A percentile compares a stretch with the other conserved stretches of the same genome.
Conservation (phyloP, 2,888 invertebrate genomes). For the Agrochola lota region DNA sequence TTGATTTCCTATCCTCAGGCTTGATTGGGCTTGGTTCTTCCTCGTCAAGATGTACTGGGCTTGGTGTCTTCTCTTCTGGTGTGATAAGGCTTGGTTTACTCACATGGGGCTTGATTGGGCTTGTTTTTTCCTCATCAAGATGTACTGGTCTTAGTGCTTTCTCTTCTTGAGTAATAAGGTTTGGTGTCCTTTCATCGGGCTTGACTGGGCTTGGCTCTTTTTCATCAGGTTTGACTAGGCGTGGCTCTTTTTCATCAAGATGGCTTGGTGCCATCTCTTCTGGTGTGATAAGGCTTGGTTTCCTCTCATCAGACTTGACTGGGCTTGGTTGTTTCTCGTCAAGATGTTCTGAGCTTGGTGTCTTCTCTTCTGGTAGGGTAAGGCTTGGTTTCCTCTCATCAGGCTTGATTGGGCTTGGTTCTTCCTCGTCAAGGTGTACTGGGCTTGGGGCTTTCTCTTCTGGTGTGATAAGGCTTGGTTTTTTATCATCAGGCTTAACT, state of each 20-base stretch:
- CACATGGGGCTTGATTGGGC: too few relatives aligned
- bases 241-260: background rate
- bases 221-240: background rate
- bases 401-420: background rate
- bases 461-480: background rate
- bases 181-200: background rate
- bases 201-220: background rate
- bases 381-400: background rate
- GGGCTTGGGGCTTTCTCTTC: constrained; percentile 35
- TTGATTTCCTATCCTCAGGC: constrained; percentile 9
- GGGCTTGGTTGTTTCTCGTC: constrained; percentile 21
- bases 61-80: too few relatives aligned
- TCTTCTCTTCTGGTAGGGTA: background rate
- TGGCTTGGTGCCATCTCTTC: constrained; percentile 35
- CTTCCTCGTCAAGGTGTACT: constrained; percentile 3
- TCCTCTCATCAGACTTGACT: background rate
- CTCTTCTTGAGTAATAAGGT: background rate
- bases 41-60: background rate
- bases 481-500: background rate
- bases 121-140: background rate
- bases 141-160: rapidly evolving
- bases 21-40: background rate
- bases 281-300: background rate
- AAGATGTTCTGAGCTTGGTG: constrained; percentile 16
- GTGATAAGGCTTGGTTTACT: background rate